These are phyloP conservation scores for Aporrectodea caliginosa DNA, from an alignment of 1,140 invertebrate species.

Conservation along the genomic window DNA sequence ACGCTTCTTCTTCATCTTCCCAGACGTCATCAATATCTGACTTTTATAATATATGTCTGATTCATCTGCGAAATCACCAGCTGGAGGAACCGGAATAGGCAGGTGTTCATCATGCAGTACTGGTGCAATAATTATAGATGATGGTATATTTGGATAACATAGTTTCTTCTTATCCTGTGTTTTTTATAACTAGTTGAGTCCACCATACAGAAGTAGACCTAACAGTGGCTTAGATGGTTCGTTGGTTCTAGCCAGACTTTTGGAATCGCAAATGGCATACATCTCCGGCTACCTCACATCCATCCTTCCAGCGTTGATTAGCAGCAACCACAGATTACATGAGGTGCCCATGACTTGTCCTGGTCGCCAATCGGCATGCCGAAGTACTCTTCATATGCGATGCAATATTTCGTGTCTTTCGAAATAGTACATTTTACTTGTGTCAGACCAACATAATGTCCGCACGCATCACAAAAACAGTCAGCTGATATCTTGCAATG, in stretches of 20 bases:
- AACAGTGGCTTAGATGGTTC: constrained; percentile 40
- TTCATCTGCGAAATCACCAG: not conserved
- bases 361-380: not conserved
- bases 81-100: not conserved
- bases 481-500: not conserved
- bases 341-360: not conserved
- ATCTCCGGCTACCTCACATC: not conserved
- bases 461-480: not conserved
- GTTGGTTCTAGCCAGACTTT: constrained; percentile 40
- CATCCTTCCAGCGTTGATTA: not conserved
- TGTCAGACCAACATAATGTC: not conserved
- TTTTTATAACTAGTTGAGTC: not conserved
- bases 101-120: not conserved
- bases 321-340: not conserved
- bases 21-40: not conserved
- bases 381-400: not conserved
- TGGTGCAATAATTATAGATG: not conserved
- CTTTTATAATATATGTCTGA: not conserved
- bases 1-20: not conserved
- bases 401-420: not conserved
- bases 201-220: constrained; percentile 39
- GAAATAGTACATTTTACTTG: not conserved
- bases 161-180: not conserved
- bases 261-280: constrained; percentile 38
- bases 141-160: not conserved